Base-by-base conservation (phyloP, 2,797 vertebrate genomes). In the Eutrigla gurnardus region DNA sequence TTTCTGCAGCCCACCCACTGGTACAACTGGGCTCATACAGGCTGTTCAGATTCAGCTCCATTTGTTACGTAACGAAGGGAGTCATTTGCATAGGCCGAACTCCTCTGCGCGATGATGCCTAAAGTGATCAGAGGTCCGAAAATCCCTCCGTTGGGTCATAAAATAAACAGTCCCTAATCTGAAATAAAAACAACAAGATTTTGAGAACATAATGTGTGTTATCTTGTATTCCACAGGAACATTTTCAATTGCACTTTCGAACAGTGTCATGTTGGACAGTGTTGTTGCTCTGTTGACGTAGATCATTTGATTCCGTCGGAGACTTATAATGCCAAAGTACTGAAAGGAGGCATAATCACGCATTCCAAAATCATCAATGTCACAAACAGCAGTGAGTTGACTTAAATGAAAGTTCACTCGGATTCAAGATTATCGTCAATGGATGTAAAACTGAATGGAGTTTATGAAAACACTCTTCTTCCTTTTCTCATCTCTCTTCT, bases 251-350 rank as follows among this genome's bases (percentile, higher is more conserved):
- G 82, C n/a, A 0, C 0, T 53, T 17, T 80, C 8, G 2, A 32
- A 1, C 46, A 58, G n/a, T 81, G 62, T 37, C 2, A 0, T 4
- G 9, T 0, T 3, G 68, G 74, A 13, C 9, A 0, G 4, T 93
- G 91, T 45, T 79, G 75, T 17, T 90, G 82, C 60, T 65, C 61
- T 4, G 0, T 65, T 0, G 0, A 9, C 0, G 0, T 3, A 0
- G 37, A 81, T 4, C 0, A 0, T 0, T 0, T 70, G 0, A 0
- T 70, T 10, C 0, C 0, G 0, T 2, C 1, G 0, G 15, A 66
- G 0, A 14, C 0, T 45, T 60, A 65, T 5, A 36, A 0, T 1
- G 83, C 53, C 12, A 42, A 4, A 1, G 50, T 90, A 39, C 25
- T 2, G 53, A 78, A 35, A 63, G 68, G 18, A 25, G 7, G 0